Evolutionary conservation across 2,113 vertebrate genomes (phyloP).

Genomic region (Eclectus roratus): DNA sequence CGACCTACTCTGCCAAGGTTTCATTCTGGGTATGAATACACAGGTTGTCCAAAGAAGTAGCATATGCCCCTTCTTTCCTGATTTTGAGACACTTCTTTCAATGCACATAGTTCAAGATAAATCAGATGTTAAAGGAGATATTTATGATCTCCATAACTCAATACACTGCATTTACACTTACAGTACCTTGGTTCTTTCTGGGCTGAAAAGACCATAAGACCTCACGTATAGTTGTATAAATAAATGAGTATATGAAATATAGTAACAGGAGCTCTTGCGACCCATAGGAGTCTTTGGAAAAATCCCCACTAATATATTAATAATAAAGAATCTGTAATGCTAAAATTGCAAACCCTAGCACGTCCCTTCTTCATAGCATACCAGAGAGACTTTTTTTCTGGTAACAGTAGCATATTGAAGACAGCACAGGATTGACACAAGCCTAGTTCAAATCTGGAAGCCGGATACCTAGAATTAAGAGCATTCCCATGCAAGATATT

Average conservation of each 20-base stretch:
- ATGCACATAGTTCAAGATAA: background rate
- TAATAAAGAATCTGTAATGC: constrained; percentile 66
- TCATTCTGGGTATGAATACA: constrained; percentile 15
- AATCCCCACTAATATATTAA: constrained; percentile 60
- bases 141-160: constrained; percentile 6
- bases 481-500: background rate
- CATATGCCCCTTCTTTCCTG: background rate
- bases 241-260: constrained; percentile 44
- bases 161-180: constrained; percentile 23
- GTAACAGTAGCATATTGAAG: constrained; percentile 59
- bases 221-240: constrained; percentile 32
- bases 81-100: background rate
- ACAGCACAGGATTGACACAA: constrained; percentile 4
- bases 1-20: constrained; percentile 10
- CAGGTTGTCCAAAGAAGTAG: constrained; percentile 10
- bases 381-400: constrained; percentile 21
- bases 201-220: constrained; percentile 1
- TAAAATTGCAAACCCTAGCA: constrained; percentile 63
- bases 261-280: constrained; percentile 59
- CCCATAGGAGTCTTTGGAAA: constrained; percentile 59
- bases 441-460: constrained; percentile 36
- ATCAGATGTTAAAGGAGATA: background rate
- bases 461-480: constrained; percentile 14
- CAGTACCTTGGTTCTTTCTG: background rate
- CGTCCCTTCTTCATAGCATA: constrained; percentile 45